Conservation (phyloP, 2,888 invertebrate species). For the Drosophila diplacantha region DNA sequence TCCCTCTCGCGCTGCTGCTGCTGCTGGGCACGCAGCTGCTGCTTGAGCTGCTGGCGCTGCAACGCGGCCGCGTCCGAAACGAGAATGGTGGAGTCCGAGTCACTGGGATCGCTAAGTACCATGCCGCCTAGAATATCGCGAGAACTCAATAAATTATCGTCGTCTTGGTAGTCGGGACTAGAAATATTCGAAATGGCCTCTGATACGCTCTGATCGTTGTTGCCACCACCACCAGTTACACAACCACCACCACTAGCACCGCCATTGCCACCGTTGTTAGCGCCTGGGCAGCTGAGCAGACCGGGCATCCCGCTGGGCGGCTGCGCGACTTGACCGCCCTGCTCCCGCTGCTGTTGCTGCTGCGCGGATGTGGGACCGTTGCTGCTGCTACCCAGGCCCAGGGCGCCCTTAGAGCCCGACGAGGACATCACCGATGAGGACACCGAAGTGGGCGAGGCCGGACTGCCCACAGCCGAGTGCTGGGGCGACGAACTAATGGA, state of each 20-base stretch:
- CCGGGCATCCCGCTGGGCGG: constrained; percentile 61
- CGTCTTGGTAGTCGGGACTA: constrained; percentile 93
- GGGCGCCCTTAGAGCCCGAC: constrained; percentile 83
- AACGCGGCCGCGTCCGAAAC: constrained; percentile 84
- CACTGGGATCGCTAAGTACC: constrained; percentile 92
- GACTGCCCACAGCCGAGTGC: constrained; percentile 83
- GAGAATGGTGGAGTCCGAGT: constrained; percentile 91
- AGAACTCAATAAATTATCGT: constrained; percentile 87
- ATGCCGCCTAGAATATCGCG: constrained; percentile 86
- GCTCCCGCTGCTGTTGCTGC: constrained; percentile 49
- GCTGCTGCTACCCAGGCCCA: constrained; percentile 61
- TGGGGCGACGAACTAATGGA: constrained; percentile 78
- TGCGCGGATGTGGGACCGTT: constrained; percentile 42
- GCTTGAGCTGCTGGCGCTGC: constrained; percentile 73
- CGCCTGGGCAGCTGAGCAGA: constrained; percentile 73
- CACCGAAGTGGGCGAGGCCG: constrained; percentile 90
- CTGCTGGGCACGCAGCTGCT: constrained; percentile 66
- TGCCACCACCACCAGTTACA: constrained; percentile 61
- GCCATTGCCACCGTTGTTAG: constrained; percentile 43
- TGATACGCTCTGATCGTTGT: constrained; percentile 88
- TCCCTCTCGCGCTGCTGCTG: constrained; percentile 78
- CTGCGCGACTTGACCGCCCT: constrained; percentile 54
- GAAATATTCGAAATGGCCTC: constrained; percentile 93
- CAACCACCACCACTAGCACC: constrained; percentile 44
- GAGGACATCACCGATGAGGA: constrained; percentile 93